Conservation (phyloP, 1,140 invertebrate genomes). For the Hypsibius dujardini region DNA sequence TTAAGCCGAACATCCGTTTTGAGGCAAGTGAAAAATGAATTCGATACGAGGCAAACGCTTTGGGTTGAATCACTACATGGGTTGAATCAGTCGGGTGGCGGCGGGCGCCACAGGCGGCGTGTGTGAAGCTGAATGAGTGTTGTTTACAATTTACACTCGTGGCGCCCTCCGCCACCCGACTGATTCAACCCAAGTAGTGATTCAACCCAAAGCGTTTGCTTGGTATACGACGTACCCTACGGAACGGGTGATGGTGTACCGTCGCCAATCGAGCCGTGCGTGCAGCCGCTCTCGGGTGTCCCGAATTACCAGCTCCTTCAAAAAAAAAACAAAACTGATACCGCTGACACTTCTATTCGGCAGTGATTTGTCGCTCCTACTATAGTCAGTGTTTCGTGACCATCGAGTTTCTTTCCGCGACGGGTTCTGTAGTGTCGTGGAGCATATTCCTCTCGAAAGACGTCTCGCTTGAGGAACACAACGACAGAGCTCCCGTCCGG, state of each 20-base stretch:
- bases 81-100: no score
- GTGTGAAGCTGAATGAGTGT: no score
- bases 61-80: no score
- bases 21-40: no score
- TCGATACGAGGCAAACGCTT: no score
- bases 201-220: no score
- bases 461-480: neutral
- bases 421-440: neutral
- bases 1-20: no score
- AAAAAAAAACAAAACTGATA: neutral
- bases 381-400: neutral
- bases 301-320: neutral
- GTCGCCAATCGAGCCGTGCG: neutral
- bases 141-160: no score
- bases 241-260: conserved; percentile 2
- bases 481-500: neutral
- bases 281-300: neutral
- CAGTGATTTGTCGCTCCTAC: conserved; percentile 10
- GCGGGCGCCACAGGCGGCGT: no score
- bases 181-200: no score
- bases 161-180: no score
- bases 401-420: neutral
- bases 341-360: neutral
- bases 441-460: neutral
- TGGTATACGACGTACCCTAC: neutral